Percentiles rank a stretch among this genome's conserved stretches.
Conservation (phyloP, 2,113 vertebrate species). For the Gulo gulo region DNA sequence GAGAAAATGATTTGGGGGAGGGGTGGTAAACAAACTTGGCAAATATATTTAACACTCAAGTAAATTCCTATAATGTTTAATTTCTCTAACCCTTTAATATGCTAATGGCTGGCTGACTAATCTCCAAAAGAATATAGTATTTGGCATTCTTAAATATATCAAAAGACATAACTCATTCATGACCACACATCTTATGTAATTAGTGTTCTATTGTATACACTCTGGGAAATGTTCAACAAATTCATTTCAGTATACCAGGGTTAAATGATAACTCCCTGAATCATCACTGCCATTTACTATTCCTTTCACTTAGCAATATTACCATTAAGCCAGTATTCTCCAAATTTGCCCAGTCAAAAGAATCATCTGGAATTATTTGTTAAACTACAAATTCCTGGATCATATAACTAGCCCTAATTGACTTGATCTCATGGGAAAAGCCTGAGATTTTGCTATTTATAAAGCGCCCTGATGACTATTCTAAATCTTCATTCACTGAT, state of each 20-base stretch:
- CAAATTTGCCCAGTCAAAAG: not conserved
- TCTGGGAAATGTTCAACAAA: not conserved
- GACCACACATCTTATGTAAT: not conserved
- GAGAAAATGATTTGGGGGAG: not conserved
- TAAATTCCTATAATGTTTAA: not conserved
- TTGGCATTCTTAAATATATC: not conserved
- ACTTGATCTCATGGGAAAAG: not conserved
- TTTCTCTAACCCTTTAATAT: constrained; percentile 10
- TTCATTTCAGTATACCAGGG: not conserved
- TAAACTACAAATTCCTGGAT: not conserved
- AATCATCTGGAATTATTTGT: not conserved
- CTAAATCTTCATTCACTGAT: not conserved
- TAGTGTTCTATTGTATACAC: not conserved
- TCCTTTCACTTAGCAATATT: not conserved
- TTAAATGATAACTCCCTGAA: not conserved
- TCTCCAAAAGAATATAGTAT: not conserved
- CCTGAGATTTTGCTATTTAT: not conserved
- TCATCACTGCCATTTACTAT: not conserved
- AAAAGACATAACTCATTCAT: not conserved
- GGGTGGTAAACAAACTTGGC: not conserved
- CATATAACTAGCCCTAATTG: not conserved
- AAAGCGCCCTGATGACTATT: not conserved
- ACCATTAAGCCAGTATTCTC: not conserved
- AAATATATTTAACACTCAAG: not conserved
- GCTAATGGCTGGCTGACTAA: not conserved